Percentiles rank a stretch among this genome's conserved stretches.
These are phyloP conservation scores for Tyrophagus putrescentiae DNA, from an alignment of 1,140 invertebrate species.

Conservation along the genomic window DNA sequence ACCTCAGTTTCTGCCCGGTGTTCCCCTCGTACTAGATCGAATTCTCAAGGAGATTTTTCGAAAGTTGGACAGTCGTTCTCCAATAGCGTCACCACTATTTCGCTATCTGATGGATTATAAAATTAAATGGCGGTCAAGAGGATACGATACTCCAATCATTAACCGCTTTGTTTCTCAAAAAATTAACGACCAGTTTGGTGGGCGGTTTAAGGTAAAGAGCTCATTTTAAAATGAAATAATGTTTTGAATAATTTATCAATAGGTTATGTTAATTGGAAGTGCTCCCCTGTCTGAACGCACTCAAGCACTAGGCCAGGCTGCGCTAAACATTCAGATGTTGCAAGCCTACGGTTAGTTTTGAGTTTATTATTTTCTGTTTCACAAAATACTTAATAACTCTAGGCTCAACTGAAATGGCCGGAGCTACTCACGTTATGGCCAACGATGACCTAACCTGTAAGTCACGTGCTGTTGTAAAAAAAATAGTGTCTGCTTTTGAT, in stretches of 20 bases:
- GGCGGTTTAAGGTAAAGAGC: constrained; percentile 62
- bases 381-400: background rate
- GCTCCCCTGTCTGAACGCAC: constrained; percentile 88
- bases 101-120: constrained; percentile 23
- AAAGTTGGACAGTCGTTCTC: constrained; percentile 24
- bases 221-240: no score
- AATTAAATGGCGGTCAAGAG: constrained; percentile 16
- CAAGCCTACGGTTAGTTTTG: constrained; percentile 48
- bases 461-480: no score
- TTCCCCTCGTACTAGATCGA: constrained; percentile 47
- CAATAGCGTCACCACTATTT: constrained; percentile 16
- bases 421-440: background rate
- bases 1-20: constrained; percentile 84
- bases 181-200: constrained; percentile 64
- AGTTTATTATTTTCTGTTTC: constrained; percentile 35
- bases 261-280: constrained; percentile 71
- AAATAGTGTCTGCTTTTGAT: no score
- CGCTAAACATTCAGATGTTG: constrained; percentile 72
- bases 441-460: constrained; percentile 27
- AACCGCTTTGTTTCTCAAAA: constrained; percentile 35
- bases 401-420: constrained; percentile 20
- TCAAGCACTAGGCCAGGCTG: constrained; percentile 81
- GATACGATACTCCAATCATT: constrained; percentile 23
- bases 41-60: constrained; percentile 39
- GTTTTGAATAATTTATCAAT: no score